Evolutionary conservation across 2,113 vertebrate species (phyloP).

Genomic region (Tapirus terrestris): DNA sequence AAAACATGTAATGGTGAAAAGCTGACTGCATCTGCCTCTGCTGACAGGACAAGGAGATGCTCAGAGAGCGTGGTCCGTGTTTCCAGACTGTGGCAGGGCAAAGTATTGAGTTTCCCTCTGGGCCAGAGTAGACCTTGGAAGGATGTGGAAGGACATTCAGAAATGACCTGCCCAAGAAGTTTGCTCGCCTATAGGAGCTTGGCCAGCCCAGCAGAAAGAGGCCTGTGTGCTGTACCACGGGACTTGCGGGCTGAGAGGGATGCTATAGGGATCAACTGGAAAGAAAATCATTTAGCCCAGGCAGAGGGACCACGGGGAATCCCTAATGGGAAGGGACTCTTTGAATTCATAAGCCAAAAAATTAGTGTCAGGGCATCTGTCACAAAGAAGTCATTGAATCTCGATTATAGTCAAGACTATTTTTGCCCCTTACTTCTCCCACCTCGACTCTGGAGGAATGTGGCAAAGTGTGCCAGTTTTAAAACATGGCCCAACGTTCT

Average conservation of each 20-base stretch:
- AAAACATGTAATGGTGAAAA: not conserved
- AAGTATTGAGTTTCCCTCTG: not conserved
- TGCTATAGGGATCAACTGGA: not conserved
- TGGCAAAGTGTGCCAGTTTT: not conserved
- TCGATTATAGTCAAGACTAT: not conserved
- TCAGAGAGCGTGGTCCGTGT: not conserved
- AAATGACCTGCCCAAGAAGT: not conserved
- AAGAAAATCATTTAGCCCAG: not conserved
- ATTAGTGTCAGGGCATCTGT: not conserved
- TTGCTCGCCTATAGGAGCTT: rapidly evolving
- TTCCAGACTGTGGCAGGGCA: not conserved
- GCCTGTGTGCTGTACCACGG: too few species aligned
- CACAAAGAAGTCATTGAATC: not conserved
- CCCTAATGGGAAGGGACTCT: not conserved
- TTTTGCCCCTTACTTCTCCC: not conserved
- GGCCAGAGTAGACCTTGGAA: not conserved
- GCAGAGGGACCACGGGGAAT: too few species aligned
- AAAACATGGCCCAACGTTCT: not conserved
- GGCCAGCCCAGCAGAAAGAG: not conserved
- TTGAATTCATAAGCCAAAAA: not conserved
- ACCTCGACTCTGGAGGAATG: not conserved
- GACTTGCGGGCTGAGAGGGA: not conserved
- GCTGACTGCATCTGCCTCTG: not conserved
- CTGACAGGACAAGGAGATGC: not conserved
- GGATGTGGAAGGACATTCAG: not conserved